A percentile compares a stretch with the other conserved stretches of the same genome.
Evolutionary conservation across 2,888 invertebrate genomes (phyloP).

Genomic region (Micropterix aruncella): DNA sequence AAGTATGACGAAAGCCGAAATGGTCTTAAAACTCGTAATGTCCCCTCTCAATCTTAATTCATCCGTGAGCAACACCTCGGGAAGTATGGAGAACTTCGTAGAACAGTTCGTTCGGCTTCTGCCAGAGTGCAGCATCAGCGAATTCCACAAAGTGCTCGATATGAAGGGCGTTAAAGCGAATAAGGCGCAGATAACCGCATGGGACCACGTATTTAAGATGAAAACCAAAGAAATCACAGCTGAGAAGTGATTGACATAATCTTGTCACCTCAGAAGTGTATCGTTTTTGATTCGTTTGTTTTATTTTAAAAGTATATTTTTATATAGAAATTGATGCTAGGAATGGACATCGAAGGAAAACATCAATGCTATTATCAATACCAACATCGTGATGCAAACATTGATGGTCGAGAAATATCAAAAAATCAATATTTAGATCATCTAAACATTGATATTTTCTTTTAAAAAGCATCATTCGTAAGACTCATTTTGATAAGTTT

Average conservation of each 20-base stretch:
- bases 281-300: too few species aligned
- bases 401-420: too few species aligned
- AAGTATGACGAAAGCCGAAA: constrained; percentile 95
- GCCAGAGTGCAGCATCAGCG: constrained; percentile 76
- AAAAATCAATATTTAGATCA: too few species aligned
- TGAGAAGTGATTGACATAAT: not conserved
- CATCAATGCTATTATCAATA: too few species aligned
- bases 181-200: constrained; percentile 18
- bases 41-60: constrained; percentile 57
- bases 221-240: not conserved
- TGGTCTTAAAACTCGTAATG: constrained; percentile 98
- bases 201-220: constrained; percentile 10
- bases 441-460: too few species aligned
- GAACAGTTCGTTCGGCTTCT: constrained; percentile 82
- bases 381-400: too few species aligned
- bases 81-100: constrained; percentile 55
- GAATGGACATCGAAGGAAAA: too few species aligned
- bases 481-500: too few species aligned
- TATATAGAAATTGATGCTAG: too few species aligned
- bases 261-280: too few species aligned
- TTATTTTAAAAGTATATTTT: too few species aligned
- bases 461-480: too few species aligned
- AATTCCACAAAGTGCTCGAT: constrained; percentile 89
- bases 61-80: constrained; percentile 2
- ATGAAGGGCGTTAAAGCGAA: constrained; percentile 69